A percentile compares a stretch with the other conserved stretches of the same genome.
These are phyloP conservation scores for Hyla sarda DNA, from an alignment of 2,113 vertebrate genomes.

Conservation along the genomic window DNA sequence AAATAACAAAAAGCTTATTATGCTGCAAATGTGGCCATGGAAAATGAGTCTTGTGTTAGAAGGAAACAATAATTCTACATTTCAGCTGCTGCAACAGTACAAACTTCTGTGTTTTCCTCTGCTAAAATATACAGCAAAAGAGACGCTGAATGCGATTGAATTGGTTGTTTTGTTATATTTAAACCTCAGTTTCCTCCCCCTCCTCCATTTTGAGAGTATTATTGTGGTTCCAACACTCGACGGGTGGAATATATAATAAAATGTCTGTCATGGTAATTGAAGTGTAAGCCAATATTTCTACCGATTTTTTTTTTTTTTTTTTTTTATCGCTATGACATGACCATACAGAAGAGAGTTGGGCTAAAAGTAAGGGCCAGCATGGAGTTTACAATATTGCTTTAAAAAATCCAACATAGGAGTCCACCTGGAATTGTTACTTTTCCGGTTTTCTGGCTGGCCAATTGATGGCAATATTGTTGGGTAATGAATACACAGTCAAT, in stretches of 20 bases:
- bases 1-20: conserved; percentile 97
- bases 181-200: conserved; percentile 40
- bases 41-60: conserved; percentile 91
- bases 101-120: conserved; percentile 82
- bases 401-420: neutral
- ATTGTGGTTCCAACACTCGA: conserved; percentile 43
- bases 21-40: conserved; percentile 85
- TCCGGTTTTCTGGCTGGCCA: neutral
- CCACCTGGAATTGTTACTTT: too few relatives aligned
- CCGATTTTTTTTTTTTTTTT: neutral
- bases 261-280: conserved; percentile 34
- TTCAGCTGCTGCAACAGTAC: conserved; percentile 81
- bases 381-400: neutral
- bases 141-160: conserved; percentile 68
- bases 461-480: neutral
- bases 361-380: neutral
- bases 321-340: neutral
- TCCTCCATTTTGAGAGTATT: conserved; percentile 27
- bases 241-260: conserved; percentile 48
- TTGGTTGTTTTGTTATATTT: conserved; percentile 68
- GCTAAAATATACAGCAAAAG: conserved; percentile 70
- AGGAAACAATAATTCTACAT: conserved; percentile 91
- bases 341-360: neutral
- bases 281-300: conserved; percentile 25
- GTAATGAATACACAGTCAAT: too few relatives aligned